Conservation (phyloP, 1,140 invertebrate species). For the Cydia strobilella region DNA sequence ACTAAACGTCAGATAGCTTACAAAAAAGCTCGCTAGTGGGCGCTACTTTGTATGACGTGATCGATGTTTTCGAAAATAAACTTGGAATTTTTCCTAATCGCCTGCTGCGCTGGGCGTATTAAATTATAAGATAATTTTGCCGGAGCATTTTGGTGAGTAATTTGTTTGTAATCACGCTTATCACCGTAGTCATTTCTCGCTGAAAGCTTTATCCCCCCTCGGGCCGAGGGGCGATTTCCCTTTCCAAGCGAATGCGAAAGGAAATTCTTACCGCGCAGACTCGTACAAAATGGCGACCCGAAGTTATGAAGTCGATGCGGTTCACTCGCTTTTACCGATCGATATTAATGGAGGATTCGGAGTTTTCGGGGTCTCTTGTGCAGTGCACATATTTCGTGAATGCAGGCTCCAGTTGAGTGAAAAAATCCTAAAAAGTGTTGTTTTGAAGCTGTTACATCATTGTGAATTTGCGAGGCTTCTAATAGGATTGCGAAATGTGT, state of each 20-base stretch:
- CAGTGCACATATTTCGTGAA: conserved; percentile 70
- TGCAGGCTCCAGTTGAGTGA: conserved; percentile 67
- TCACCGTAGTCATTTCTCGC: conserved; percentile 20
- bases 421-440: conserved; percentile 72
- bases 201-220: conserved; percentile 65
- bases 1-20: conserved; percentile 57
- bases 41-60: conserved; percentile 61
- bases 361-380: conserved; percentile 75
- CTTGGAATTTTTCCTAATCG: conserved; percentile 67
- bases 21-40: conserved; percentile 61
- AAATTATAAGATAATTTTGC: conserved; percentile 49
- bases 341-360: conserved; percentile 80
- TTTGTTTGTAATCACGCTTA: conserved; percentile 31
- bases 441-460: conserved; percentile 77
- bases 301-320: conserved; percentile 74
- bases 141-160: conserved; percentile 59
- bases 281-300: conserved; percentile 79
- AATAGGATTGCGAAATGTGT: conserved; percentile 77
- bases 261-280: conserved; percentile 74
- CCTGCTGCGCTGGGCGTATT: conserved; percentile 44
- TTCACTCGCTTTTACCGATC: conserved; percentile 77
- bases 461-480: conserved; percentile 63
- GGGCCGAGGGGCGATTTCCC: conserved; percentile 72
- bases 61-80: conserved; percentile 78
- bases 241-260: conserved; percentile 60